phyloP scores from a whole-genome alignment of 2,888 invertebrate species.

The Protonemura montana region DNA sequence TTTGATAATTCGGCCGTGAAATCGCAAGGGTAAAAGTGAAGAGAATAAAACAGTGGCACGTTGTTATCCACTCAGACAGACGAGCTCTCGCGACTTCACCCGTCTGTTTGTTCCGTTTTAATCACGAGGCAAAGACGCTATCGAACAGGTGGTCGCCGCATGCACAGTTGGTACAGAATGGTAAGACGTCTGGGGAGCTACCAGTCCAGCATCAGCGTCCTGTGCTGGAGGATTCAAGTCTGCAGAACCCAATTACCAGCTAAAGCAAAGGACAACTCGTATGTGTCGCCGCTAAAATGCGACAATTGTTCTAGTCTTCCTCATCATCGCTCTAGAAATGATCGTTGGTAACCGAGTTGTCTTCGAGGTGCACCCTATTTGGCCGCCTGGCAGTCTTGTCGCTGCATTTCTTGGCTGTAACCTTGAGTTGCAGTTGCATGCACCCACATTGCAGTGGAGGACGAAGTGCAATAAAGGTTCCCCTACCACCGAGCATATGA shows the following conservation, averaged over 20 bases:
- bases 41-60: not conserved
- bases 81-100: not conserved
- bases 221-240: no score
- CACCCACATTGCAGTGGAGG: not conserved
- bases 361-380: slow-evolving; percentile 13
- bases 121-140: no score
- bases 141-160: not conserved
- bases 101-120: not conserved
- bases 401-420: slow-evolving; percentile 1
- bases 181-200: no score
- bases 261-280: no score
- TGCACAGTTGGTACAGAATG: not conserved
- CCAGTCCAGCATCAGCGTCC: no score
- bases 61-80: no score
- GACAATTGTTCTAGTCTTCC: no score
- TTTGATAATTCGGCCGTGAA: not conserved
- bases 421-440: slow-evolving; percentile 24
- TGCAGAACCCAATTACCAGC: no score
- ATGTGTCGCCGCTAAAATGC: no score
- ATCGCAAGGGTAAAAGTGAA: not conserved
- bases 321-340: no score
- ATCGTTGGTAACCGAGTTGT: not conserved
- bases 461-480: not conserved
- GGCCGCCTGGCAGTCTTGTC: slow-evolving; percentile 20
- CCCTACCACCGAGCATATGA: no score